Percentiles rank a stretch among this genome's conserved stretches.
Conservation (phyloP, 2,888 invertebrate species). For the Nasonia oneida region DNA sequence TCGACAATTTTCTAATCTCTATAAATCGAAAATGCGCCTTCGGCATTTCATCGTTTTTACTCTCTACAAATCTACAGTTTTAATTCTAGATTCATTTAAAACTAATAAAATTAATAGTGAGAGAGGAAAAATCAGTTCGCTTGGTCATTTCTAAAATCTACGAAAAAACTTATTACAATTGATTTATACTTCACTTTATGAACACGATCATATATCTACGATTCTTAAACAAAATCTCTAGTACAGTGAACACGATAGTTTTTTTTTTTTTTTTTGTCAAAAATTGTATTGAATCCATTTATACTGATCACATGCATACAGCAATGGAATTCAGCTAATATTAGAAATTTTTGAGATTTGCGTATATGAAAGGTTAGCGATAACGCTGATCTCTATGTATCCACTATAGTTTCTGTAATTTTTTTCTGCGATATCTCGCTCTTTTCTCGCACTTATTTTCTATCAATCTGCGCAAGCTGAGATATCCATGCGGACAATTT, state of each 20-base stretch:
- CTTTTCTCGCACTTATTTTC: background rate
- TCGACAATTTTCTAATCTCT: constrained; percentile 32
- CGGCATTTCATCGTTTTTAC: constrained; percentile 7
- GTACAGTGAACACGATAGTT: background rate
- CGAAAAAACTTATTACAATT: constrained; percentile 35
- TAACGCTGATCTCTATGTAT: background rate
- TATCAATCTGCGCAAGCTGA: constrained; percentile 8
- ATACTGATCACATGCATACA: background rate
- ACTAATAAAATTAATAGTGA: constrained; percentile 27
- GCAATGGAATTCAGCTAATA: constrained; percentile 39
- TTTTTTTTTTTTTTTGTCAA: background rate
- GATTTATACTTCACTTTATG: constrained; percentile 15
- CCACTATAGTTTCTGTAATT: constrained; percentile 26
- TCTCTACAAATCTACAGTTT: constrained; percentile 31
- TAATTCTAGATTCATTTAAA: background rate
- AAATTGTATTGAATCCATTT: background rate
- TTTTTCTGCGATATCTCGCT: constrained; percentile 5
- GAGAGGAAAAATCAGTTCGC: constrained; percentile 33
- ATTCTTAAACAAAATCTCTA: constrained; percentile 4
- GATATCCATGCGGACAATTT: constrained; percentile 42
- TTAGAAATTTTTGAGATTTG: background rate
- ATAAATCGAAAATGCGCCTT: constrained; percentile 10
- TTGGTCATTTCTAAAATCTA: constrained; percentile 39
- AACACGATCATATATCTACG: constrained; percentile 19
- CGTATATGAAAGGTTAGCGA: background rate